These are phyloP conservation scores for Rhynchotus rufescens DNA, from an alignment of 2,797 vertebrate genomes.

Conservation along the genomic window DNA sequence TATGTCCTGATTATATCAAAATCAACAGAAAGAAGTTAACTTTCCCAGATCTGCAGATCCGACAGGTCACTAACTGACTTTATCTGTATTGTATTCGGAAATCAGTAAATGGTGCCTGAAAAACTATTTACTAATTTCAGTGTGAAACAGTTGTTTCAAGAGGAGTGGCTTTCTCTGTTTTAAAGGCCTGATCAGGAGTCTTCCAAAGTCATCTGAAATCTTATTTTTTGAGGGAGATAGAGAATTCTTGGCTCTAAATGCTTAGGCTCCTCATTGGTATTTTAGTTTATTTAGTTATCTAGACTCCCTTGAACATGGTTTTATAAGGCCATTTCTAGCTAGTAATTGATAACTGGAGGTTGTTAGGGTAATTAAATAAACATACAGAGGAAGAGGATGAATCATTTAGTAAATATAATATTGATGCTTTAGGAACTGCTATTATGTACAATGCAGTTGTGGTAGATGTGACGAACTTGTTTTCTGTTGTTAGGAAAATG, in stretches of 20 bases:
- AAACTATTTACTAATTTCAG: neutral
- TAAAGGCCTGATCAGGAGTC: neutral
- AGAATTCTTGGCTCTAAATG: neutral
- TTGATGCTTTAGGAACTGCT: slow-evolving; percentile 34
- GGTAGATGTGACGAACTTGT: neutral
- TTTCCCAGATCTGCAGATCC: neutral
- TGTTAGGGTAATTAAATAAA: slow-evolving; percentile 71
- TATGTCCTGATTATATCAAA: neutral
- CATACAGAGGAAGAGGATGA: slow-evolving; percentile 58
- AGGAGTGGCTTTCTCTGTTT: neutral
- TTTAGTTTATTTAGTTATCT: neutral
- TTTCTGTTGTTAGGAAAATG: neutral
- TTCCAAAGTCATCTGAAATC: neutral
- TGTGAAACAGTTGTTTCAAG: neutral
- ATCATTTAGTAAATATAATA: slow-evolving; percentile 59
- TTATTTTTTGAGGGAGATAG: neutral
- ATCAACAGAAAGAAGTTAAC: neutral
- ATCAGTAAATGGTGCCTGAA: neutral
- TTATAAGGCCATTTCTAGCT: slow-evolving; percentile 67
- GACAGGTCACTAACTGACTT: neutral
- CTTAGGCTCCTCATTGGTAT: neutral
- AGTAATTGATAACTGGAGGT: slow-evolving; percentile 73
- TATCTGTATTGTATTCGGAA: neutral
- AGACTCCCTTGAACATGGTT: slow-evolving; percentile 57
- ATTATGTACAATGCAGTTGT: neutral